phyloP scores from a whole-genome alignment of 2,113 vertebrate species.

The Hippocampus barbouri region DNA sequence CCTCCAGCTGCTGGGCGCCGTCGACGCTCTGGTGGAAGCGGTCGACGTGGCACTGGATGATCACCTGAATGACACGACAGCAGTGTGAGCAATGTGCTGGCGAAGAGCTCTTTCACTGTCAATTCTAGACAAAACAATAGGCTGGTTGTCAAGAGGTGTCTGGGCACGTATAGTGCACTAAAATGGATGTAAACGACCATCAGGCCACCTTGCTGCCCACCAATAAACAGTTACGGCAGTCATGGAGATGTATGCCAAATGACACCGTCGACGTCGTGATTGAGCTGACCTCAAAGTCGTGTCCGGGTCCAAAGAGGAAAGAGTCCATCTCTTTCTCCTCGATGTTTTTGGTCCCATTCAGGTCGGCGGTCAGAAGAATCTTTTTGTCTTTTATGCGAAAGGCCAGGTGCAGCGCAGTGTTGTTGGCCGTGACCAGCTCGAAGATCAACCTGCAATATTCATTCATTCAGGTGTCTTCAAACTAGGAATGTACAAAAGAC shows the following conservation, averaged over 20 bases:
- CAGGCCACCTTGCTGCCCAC: no score
- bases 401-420: constrained; percentile 32
- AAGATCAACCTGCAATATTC: constrained; percentile 67
- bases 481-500: no score
- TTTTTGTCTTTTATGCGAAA: constrained; percentile 65
- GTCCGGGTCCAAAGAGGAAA: constrained; percentile 82
- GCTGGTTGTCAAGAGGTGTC: no score
- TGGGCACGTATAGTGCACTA: no score
- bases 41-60: constrained; percentile 77
- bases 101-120: background rate
- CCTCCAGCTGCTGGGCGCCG: constrained; percentile 73
- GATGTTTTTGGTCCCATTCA: constrained; percentile 56
- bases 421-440: constrained; percentile 66
- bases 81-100: background rate
- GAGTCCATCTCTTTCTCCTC: constrained; percentile 72
- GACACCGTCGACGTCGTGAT: no score
- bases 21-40: constrained; percentile 29
- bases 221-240: no score
- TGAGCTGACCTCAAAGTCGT: constrained; percentile 45
- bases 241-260: no score
- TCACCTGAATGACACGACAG: constrained; percentile 69
- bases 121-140: no score
- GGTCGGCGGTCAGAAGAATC: constrained; percentile 86
- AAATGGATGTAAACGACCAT: no score
- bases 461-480: background rate